These are phyloP conservation scores for Drosophila trapezifrons DNA, from an alignment of 1,140 invertebrate species.

Conservation along the genomic window DNA sequence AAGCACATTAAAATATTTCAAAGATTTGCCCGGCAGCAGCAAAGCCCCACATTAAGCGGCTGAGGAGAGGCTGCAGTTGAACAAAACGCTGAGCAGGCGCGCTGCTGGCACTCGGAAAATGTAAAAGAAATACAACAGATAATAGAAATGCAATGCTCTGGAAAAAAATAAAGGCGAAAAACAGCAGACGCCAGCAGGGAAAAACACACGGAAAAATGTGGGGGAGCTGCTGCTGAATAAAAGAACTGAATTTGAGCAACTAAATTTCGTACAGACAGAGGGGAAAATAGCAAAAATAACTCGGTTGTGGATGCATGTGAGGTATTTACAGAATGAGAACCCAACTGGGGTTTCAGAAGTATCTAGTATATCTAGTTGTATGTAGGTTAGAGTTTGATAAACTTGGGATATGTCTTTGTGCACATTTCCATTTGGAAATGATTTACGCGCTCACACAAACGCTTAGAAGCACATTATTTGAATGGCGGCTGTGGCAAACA, in stretches of 20 bases:
- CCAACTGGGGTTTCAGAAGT: not conserved
- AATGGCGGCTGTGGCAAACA: slow-evolving; percentile 43
- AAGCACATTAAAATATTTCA: slow-evolving; percentile 65
- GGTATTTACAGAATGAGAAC: slow-evolving; percentile 17
- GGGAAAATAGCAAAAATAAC: slow-evolving; percentile 27
- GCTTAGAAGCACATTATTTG: slow-evolving; percentile 58
- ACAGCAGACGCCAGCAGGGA: slow-evolving; percentile 33
- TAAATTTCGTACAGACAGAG: slow-evolving; percentile 49
- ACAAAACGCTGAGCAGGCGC: slow-evolving; percentile 53
- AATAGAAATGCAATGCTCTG: slow-evolving; percentile 47
- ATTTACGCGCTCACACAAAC: slow-evolving; percentile 51
- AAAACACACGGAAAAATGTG: slow-evolving; percentile 33
- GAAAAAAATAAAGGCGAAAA: slow-evolving; percentile 36
- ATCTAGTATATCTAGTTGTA: not conserved
- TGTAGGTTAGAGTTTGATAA: slow-evolving; percentile 7
- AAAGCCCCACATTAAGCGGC: slow-evolving; percentile 34
- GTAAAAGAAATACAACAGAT: slow-evolving; percentile 49
- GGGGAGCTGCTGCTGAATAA: slow-evolving; percentile 10
- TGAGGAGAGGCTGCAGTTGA: slow-evolving; percentile 40
- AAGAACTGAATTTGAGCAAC: slow-evolving; percentile 18
- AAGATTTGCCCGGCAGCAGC: slow-evolving; percentile 42
- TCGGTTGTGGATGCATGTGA: slow-evolving; percentile 24
- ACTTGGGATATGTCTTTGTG: not conserved
- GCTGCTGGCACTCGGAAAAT: slow-evolving; percentile 18
- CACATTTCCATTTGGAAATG: slow-evolving; percentile 28